These are phyloP conservation scores for Actinia equina DNA, from an alignment of 64 coral and sea anemone species.

Conservation along the genomic window DNA sequence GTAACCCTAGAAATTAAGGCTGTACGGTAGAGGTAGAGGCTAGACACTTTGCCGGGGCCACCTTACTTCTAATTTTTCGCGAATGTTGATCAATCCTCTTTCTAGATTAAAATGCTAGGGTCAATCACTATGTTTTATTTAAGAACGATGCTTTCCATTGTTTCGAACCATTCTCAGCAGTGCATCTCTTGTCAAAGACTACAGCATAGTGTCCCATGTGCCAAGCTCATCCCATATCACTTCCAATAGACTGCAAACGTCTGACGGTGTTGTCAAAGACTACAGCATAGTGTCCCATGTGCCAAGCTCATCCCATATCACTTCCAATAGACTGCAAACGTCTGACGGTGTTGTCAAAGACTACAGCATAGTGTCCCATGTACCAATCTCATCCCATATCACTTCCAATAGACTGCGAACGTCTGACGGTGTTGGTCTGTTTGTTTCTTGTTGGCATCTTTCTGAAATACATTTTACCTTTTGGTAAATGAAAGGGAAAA, in stretches of 20 bases:
- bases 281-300: constrained; percentile 23
- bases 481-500: neutral
- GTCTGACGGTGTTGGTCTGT: neutral
- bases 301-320: constrained; percentile 7
- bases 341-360: neutral
- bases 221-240: constrained; percentile 11
- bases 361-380: constrained; percentile 23
- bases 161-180: no score
- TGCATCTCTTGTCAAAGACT: neutral
- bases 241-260: neutral
- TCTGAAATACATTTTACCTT: constrained; percentile 3
- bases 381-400: constrained; percentile 11
- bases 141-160: no score
- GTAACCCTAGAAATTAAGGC: no score
- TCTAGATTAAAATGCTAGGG: no score
- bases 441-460: neutral
- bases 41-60: no score
- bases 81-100: no score
- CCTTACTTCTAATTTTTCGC: no score
- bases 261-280: neutral
- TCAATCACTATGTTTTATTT: no score
- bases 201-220: constrained; percentile 20
- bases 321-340: neutral
- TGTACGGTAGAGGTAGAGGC: no score
- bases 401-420: neutral